Conservation (phyloP, 2,113 vertebrate genomes). For the Heptranchias perlo region DNA sequence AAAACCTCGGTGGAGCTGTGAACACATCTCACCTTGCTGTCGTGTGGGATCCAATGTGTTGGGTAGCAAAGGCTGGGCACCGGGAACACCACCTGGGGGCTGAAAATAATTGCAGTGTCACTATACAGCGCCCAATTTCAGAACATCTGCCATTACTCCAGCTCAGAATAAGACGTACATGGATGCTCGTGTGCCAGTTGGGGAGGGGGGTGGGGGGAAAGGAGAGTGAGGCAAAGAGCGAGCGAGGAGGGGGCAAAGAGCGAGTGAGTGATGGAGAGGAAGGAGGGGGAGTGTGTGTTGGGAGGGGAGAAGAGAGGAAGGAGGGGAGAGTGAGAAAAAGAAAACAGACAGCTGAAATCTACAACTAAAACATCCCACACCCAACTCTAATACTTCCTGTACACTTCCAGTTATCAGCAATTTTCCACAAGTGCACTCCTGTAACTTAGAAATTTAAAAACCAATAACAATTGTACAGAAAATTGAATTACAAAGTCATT, state of each 20-base stretch:
- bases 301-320: too few species aligned
- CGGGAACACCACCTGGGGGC: slow-evolving; percentile 91
- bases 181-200: background rate
- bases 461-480: background rate
- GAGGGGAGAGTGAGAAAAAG: too few species aligned
- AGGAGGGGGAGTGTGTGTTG: too few species aligned
- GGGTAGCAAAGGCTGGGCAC: slow-evolving; percentile 92
- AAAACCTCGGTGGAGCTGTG: background rate
- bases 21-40: slow-evolving; percentile 78
- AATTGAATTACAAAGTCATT: background rate
- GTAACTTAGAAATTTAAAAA: background rate
- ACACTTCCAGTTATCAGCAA: background rate
- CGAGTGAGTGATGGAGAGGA: background rate
- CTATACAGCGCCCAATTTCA: background rate
- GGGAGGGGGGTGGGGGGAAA: background rate
- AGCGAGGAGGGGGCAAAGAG: background rate
- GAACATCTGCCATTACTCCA: background rate
- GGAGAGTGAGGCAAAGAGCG: background rate
- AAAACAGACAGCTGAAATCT: too few species aligned
- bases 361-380: background rate
- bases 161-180: background rate
- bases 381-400: background rate
- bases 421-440: background rate
- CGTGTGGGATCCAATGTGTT: slow-evolving; percentile 93
- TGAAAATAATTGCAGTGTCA: slow-evolving; percentile 48